Conservation (phyloP, 1,140 invertebrate genomes). For the Harpegnathos saltator region DNA sequence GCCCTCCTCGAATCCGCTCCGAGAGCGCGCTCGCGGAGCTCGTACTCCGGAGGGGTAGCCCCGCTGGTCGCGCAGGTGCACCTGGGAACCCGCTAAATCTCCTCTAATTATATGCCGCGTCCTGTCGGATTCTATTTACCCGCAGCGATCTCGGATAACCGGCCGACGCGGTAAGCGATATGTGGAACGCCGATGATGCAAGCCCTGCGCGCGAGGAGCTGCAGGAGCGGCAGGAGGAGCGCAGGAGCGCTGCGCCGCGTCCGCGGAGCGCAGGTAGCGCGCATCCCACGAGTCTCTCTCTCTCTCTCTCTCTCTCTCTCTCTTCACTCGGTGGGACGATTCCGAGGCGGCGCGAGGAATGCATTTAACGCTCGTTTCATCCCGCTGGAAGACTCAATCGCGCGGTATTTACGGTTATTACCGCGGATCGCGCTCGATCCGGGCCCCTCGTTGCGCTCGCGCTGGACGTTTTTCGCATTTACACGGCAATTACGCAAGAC, state of each 20-base stretch:
- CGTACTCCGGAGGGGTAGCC: constrained; percentile 62
- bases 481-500: constrained; percentile 19
- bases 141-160: constrained; percentile 77
- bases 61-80: constrained; percentile 79
- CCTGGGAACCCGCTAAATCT: constrained; percentile 77
- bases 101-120: constrained; percentile 78
- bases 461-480: constrained; percentile 25
- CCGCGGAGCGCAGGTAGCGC: constrained; percentile 38
- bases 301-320: too few relatives aligned
- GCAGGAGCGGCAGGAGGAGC: neutral
- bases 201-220: constrained; percentile 1
- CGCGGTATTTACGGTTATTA: constrained; percentile 57
- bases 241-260: constrained; percentile 7
- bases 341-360: constrained; percentile 13
- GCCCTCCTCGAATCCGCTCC: constrained; percentile 31
- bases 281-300: constrained; percentile 21
- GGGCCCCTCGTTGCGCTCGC: constrained; percentile 6
- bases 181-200: constrained; percentile 51
- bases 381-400: constrained; percentile 46
- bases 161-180: constrained; percentile 39
- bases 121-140: constrained; percentile 73
- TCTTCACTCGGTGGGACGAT: constrained; percentile 35
- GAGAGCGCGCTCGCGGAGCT: too few relatives aligned
- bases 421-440: constrained; percentile 50
- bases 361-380: constrained; percentile 41